Base-by-base conservation (phyloP, 2,888 invertebrate genomes). In the Selenia dentaria region DNA sequence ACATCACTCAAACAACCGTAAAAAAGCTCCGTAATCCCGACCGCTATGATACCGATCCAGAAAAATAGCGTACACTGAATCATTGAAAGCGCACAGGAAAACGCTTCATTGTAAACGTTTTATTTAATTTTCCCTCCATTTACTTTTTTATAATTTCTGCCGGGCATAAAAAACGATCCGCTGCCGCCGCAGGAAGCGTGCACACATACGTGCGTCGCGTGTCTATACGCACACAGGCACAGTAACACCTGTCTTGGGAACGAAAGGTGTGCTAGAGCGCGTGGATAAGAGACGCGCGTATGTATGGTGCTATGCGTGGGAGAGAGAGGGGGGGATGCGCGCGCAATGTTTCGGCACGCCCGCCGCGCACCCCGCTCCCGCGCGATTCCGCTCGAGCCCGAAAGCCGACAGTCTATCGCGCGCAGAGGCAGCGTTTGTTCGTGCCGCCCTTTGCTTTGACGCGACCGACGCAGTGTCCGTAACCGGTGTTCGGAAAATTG, bases 71-170 rank as follows among this genome's bases (percentile, higher is more conserved):
- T 75, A 77, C 73, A 83, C 83, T 85, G 86, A 86, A 86, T 83
- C 84, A 84, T 85, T 85, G 81, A 87, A 87, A 86, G 83, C 79
- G 87, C 81, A 84, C 88, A 87, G 89, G 89, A 88, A 89, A 88
- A 84, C 80, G 87, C 83, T 88, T 87, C 83, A 88, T 90, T 88
- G 88, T 88, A 86, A 88, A 87, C 87, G 86, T 89, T 89, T 87
- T 88, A 90, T 88, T 89, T 87, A 88, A 89, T 87, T 90, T 89
- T 89, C 88, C 89, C 87, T 88, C 87, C 88, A 88, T 88, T 89
- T 90, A 88, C 85, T 87, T 89, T 77, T 89, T 89, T 89, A 87
- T 88, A 88, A 90, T 88, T 89, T 87, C 82, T 88, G 86, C 79
- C 82, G 79, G 82, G 88, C 83, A 85, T 88, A 88, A 88, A 88